Percentiles rank a stretch among this genome's conserved stretches.
Conservation (phyloP, 1,140 invertebrate genomes). For the Drosophila pseudoananassae region DNA sequence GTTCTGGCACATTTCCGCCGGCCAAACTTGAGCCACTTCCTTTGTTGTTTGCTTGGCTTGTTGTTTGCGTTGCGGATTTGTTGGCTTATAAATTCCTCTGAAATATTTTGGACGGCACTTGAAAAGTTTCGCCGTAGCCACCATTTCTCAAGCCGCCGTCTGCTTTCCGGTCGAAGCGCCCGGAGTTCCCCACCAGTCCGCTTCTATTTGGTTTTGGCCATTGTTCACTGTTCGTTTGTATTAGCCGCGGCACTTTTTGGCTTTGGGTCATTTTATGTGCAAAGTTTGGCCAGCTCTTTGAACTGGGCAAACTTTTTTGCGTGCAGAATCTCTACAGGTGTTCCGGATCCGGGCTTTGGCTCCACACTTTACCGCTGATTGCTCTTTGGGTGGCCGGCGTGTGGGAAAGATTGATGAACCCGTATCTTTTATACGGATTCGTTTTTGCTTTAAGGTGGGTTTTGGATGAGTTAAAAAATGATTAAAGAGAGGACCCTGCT, state of each 20-base stretch:
- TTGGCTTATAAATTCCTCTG: constrained; percentile 77
- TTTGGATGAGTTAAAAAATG: constrained; percentile 37
- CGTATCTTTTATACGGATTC: constrained; percentile 12
- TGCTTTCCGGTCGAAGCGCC: background rate
- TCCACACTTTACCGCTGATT: constrained; percentile 33
- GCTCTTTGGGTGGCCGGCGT: constrained; percentile 28
- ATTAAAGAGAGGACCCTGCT: constrained; percentile 16
- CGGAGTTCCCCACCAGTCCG: background rate
- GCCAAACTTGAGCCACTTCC: constrained; percentile 65
- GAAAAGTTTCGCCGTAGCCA: constrained; percentile 60
- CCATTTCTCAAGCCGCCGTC: constrained; percentile 14
- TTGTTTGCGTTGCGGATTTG: constrained; percentile 62
- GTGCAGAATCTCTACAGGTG: constrained; percentile 70
- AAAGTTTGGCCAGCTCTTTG: constrained; percentile 67
- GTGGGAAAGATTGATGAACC: constrained; percentile 68
- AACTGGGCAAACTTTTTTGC: constrained; percentile 59
- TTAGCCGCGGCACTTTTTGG: constrained; percentile 68
- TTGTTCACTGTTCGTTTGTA: constrained; percentile 63
- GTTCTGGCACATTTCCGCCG: constrained; percentile 65
- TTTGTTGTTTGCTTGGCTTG: constrained; percentile 53
- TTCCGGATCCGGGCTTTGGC: constrained; percentile 23
- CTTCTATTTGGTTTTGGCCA: constrained; percentile 42
- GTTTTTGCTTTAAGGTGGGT: constrained; percentile 28
- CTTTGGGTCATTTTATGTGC: constrained; percentile 73
- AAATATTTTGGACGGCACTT: constrained; percentile 78